phyloP scores from a whole-genome alignment of 64 coral and sea anemone species.

The Anthopleura sola region DNA sequence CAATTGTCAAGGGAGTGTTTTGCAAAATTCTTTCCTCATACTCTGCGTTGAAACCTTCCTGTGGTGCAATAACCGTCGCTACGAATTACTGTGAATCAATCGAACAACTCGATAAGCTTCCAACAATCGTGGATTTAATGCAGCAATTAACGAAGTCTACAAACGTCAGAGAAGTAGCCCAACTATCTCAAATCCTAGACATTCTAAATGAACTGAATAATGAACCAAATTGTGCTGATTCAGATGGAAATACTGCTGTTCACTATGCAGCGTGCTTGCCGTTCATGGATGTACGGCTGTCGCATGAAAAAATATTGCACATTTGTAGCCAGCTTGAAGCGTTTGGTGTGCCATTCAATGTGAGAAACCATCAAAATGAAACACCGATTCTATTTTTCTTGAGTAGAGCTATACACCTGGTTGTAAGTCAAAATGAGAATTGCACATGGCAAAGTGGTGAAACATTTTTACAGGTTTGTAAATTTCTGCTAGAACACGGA shows the following conservation, averaged over 20 bases:
- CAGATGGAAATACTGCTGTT: neutral
- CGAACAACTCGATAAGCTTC: no score
- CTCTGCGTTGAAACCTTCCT: neutral
- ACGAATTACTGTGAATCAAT: neutral
- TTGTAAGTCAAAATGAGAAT: neutral
- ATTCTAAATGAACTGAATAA: neutral
- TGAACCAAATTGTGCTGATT: no score
- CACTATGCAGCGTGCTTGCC: constrained; percentile 6
- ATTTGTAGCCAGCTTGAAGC: neutral
- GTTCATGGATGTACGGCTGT: neutral
- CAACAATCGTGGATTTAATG: neutral
- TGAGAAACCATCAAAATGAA: neutral
- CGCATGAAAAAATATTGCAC: neutral
- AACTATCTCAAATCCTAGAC: neutral
- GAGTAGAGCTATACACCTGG: neutral
- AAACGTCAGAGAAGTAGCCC: no score
- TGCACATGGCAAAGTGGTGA: neutral
- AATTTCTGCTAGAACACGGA: neutral
- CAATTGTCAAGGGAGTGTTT: neutral
- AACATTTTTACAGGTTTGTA: neutral
- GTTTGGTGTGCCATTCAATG: neutral
- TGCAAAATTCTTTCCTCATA: neutral
- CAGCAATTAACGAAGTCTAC: neutral
- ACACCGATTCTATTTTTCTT: neutral
- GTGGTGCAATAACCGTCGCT: neutral